Percentiles rank a stretch among this genome's conserved stretches.
phyloP scores from a whole-genome alignment of 1,140 invertebrate genomes.

The Cydia pomonella region DNA sequence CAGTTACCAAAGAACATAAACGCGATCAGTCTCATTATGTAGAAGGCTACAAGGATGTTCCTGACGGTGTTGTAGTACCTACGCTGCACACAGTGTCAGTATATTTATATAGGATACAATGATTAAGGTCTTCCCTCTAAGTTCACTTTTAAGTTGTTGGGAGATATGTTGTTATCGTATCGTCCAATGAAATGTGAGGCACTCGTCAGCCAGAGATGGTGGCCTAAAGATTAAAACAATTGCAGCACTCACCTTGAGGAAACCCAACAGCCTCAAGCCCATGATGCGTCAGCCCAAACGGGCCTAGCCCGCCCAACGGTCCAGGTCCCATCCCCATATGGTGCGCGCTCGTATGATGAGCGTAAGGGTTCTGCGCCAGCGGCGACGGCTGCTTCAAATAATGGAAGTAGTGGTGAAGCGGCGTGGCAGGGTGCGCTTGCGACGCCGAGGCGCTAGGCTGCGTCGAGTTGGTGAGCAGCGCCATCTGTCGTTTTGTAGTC shows the following conservation, averaged over 20 bases:
- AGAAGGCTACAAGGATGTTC: too few relatives aligned
- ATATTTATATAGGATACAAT: too few relatives aligned
- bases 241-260: conserved; percentile 71
- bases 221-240: too few relatives aligned
- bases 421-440: conserved; percentile 70
- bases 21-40: too few relatives aligned
- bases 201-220: too few relatives aligned
- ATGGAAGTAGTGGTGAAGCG: conserved; percentile 77
- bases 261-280: conserved; percentile 77
- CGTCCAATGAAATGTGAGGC: too few relatives aligned
- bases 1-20: too few relatives aligned
- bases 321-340: conserved; percentile 76
- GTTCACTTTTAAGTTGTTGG: too few relatives aligned
- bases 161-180: too few relatives aligned
- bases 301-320: conserved; percentile 70
- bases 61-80: too few relatives aligned
- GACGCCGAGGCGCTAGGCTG: conserved; percentile 59
- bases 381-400: conserved; percentile 76
- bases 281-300: conserved; percentile 75
- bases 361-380: conserved; percentile 73
- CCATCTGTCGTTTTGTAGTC: conserved; percentile 63
- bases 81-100: too few relatives aligned
- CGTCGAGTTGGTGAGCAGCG: conserved; percentile 68
- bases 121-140: too few relatives aligned
- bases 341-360: conserved; percentile 70